Percentiles rank a stretch among this genome's conserved stretches.
Evolutionary conservation across 2,888 invertebrate genomes (phyloP).

Genomic region (Amblyjoppa proteus): DNA sequence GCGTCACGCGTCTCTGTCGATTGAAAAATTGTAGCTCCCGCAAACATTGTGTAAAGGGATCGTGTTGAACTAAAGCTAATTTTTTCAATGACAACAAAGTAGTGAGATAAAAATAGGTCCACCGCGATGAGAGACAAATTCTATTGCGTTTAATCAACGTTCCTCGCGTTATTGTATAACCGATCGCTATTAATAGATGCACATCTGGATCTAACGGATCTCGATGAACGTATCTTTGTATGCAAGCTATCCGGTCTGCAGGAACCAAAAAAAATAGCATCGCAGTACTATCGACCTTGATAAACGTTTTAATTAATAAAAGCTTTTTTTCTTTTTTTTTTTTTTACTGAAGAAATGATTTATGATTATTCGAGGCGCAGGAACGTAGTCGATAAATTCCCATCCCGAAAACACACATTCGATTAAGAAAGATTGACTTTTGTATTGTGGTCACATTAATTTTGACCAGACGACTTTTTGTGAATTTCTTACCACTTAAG

Average conservation of each 20-base stretch:
- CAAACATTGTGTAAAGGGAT: neutral
- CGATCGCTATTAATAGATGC: constrained; percentile 68
- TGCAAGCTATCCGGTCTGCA: constrained; percentile 10
- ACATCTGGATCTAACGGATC: constrained; percentile 67
- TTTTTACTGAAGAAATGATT: neutral
- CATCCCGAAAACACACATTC: neutral
- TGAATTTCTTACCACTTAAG: neutral
- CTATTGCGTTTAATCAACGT: constrained; percentile 54
- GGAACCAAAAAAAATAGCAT: neutral
- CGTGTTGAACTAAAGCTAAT: neutral
- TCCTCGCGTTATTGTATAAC: constrained; percentile 46
- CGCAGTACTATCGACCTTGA: neutral
- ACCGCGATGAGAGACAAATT: constrained; percentile 40
- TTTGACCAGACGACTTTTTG: neutral
- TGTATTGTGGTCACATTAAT: neutral
- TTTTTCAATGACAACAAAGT: constrained; percentile 1
- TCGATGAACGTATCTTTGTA: constrained; percentile 56
- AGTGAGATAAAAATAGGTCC: constrained; percentile 37
- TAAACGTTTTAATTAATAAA: neutral
- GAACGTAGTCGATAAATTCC: neutral
- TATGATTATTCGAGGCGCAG: neutral
- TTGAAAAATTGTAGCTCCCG: neutral
- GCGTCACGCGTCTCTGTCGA: neutral
- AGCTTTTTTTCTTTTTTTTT: neutral
- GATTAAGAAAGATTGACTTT: neutral